Conservation (phyloP, 53 echinoderm and acorn worm genomes). For the Henricia sp. region DNA sequence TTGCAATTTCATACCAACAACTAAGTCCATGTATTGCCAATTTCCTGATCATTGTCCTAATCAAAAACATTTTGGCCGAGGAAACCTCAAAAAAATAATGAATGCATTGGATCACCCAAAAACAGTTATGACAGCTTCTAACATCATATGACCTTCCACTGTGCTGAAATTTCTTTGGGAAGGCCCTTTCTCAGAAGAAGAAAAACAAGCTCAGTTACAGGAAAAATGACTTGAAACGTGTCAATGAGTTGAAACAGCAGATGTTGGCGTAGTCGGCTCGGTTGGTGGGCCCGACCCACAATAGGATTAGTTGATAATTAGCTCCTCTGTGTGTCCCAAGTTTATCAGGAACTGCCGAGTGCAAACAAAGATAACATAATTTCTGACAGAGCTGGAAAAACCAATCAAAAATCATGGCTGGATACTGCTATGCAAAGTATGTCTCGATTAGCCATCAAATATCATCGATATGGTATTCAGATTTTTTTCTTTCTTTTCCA, state of each 20-base stretch:
- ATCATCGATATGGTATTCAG: conserved; percentile 7
- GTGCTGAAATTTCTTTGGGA: conserved; percentile 30
- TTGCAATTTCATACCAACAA: neutral
- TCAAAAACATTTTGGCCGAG: neutral
- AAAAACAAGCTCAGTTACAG: too few relatives aligned
- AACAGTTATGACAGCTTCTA: conserved; percentile 29
- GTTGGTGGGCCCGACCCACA: conserved; percentile 10
- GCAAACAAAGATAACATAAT: conserved; percentile 22
- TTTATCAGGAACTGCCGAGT: neutral
- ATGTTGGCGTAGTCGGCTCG: neutral
- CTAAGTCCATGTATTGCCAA: neutral
- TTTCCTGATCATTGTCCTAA: neutral
- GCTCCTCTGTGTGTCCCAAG: conserved; percentile 6
- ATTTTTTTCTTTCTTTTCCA: neutral
- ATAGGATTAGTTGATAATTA: conserved; percentile 17
- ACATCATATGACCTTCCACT: neutral
- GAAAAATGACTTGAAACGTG: conserved; percentile 26
- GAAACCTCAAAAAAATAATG: neutral
- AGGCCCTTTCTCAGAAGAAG: conserved; percentile 1
- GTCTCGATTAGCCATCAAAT: conserved; percentile 20
- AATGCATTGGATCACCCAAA: conserved; percentile 36
- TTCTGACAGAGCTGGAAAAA: conserved; percentile 1
- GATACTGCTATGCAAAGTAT: conserved; percentile 54
- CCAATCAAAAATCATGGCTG: conserved; percentile 53
- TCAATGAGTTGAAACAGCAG: conserved; percentile 53